Evolutionary conservation across 2,113 vertebrate genomes (phyloP).

Genomic region (rabbit (Oryctolagus cuniculus)): mOryCun1.1 NC_091447.1:38704001-38704500

Average conservation of each 20-base stretch:
- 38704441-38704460: not conserved
- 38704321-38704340: not conserved
- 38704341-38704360: too few species aligned
- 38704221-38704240: not conserved
- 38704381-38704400: not conserved
- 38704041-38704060: too few species aligned
- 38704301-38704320: not conserved
- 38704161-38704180: not conserved
- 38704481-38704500: not conserved
- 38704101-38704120: too few species aligned
- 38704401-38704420: not conserved
- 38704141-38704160: too few species aligned
- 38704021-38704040: too few species aligned
- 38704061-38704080: too few species aligned
- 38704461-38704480: not conserved
- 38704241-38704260: not conserved
- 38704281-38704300: not conserved
- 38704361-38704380: not conserved
- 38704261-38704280: not conserved
- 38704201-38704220: not conserved
- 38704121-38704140: too few species aligned
- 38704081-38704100: too few species aligned
- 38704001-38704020: not conserved
- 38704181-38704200: not conserved
- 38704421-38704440: not conserved